Base-by-base conservation (phyloP, 37 sponge, comb jelly and placozoan genomes). In the Beroe ovata region DNA sequence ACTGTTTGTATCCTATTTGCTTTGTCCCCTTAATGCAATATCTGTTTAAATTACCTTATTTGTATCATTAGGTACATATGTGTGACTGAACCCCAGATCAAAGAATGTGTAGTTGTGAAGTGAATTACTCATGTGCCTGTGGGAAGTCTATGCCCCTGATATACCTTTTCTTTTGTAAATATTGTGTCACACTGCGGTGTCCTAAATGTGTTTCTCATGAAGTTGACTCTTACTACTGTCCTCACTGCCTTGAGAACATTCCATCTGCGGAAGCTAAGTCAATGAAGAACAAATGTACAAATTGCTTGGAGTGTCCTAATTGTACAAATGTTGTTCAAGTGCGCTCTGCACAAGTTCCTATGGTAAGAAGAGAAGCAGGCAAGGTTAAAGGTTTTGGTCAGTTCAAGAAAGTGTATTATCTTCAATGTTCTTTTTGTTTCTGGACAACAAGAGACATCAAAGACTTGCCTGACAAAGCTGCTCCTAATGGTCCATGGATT, bases 121-220 rank as follows among this genome's bases (percentile, higher is more conserved):
- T 77, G 0, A 77, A 77, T 54, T 77, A 77, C 28, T 6, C 58
- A 26, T 77, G 84, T 42, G 47, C 84, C 26, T 77, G 84, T 42
- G 84, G 84, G 4, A 77, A 77, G 25, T 77, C 54, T 3, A 77
- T 77, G 84, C 84, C 84, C 38, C 84, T 77, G 2, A 77, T 77
- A 26, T 36, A 77, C 84, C 54, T 77, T 1, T 77, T 77, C 58
- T 77, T 77, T 35, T 77, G 84, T 58, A 39, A 39, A 35, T 77
- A 71, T 20, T 71, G 84, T 42, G 84, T 77, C 42, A 77, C 84
- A 20, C 59, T 77, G 1, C 4, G 84, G 22, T 77, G 84, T 39
- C 84, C 84, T n/a, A 39, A 42, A 77, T 77, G 84, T 77, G 58
- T 77, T 42, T 77, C 84, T 28, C 84, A 77, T 42, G 84, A 77